Percentiles rank a stretch among this genome's conserved stretches.
Conservation (phyloP, 2,797 vertebrate genomes). For the Muscicapa comitata region DNA sequence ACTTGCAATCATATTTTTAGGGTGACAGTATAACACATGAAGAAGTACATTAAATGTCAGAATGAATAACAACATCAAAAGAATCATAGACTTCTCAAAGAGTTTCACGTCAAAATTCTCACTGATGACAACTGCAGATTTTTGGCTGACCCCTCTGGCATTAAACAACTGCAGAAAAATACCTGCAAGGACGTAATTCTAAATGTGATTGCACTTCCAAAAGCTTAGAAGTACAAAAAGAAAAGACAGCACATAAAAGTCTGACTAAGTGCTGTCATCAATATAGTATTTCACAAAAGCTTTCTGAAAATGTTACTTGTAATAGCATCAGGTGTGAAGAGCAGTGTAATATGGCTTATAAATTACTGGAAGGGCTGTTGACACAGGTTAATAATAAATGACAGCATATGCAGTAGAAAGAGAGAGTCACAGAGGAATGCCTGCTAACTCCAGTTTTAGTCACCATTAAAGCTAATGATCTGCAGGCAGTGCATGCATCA, state of each 20-base stretch:
- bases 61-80: neutral
- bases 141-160: neutral
- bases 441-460: neutral
- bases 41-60: neutral
- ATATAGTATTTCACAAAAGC: neutral
- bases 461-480: neutral
- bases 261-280: neutral
- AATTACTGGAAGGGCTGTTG: slow-evolving; percentile 20
- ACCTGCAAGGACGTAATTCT: neutral
- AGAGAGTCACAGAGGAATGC: neutral
- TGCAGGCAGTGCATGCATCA: neutral
- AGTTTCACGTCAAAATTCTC: neutral
- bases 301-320: slow-evolving; percentile 35
- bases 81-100: neutral
- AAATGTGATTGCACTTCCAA: neutral
- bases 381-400: neutral
- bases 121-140: neutral
- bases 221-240: neutral
- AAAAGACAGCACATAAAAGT: neutral
- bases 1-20: neutral
- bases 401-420: neutral
- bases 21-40: neutral
- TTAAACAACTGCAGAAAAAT: neutral
- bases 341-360: neutral
- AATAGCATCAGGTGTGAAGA: slow-evolving; percentile 1